Evolutionary conservation across 1,140 invertebrate genomes (phyloP).

Genomic region (Drosophila jambulina): DNA sequence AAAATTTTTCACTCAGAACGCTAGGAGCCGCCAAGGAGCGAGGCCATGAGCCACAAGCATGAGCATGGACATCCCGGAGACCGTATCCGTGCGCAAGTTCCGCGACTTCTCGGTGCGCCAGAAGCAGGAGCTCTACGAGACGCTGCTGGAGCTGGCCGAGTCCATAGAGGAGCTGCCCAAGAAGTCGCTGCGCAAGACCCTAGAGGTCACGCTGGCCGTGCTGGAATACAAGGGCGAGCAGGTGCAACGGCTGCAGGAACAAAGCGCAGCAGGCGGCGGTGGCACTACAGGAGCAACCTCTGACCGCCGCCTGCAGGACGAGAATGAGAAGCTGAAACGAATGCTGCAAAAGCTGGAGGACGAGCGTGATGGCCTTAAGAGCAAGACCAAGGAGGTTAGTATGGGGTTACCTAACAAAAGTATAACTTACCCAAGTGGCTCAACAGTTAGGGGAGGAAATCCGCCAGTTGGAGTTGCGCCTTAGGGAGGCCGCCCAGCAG

Average conservation of each 20-base stretch:
- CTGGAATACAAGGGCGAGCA: constrained; percentile 78
- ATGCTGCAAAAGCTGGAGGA: constrained; percentile 77
- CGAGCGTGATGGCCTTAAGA: constrained; percentile 59
- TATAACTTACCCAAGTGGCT: background rate
- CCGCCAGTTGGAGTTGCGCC: constrained; percentile 65
- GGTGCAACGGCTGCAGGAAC: constrained; percentile 41
- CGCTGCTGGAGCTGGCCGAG: constrained; percentile 65
- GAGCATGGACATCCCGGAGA: constrained; percentile 77
- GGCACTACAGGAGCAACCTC: background rate
- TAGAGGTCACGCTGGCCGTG: constrained; percentile 73
- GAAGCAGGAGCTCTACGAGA: constrained; percentile 81
- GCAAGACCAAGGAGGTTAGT: constrained; percentile 67
- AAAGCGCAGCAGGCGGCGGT: background rate
- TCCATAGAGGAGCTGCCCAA: constrained; percentile 74
- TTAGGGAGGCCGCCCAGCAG: constrained; percentile 64
- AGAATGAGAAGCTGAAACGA: constrained; percentile 79
- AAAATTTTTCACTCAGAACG: constrained; percentile 70
- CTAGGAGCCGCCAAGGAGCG: constrained; percentile 50
- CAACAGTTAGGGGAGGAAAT: constrained; percentile 69
- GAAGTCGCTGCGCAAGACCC: constrained; percentile 73
- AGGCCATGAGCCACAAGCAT: constrained; percentile 63
- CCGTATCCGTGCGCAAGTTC: constrained; percentile 78
- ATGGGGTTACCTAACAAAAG: background rate
- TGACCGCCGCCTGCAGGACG: constrained; percentile 67
- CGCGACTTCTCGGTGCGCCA: constrained; percentile 71